phyloP scores from a whole-genome alignment of 2,113 vertebrate species.

The Danionella cerebrum region DNA sequence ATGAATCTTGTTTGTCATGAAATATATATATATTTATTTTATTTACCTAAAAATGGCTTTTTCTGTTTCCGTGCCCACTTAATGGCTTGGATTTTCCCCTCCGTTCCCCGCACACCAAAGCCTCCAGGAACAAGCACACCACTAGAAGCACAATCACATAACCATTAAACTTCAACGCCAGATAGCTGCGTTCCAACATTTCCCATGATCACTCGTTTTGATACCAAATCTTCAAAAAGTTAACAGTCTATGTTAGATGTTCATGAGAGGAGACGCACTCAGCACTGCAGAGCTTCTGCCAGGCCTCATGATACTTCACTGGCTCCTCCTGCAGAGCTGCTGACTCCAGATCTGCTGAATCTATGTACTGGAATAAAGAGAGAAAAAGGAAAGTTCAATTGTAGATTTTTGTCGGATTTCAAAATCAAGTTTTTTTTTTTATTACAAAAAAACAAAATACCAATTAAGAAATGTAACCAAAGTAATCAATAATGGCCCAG shows the following conservation, averaged over 20 bases:
- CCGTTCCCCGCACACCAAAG: conserved; percentile 89
- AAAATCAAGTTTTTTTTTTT: too few species aligned
- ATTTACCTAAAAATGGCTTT: conserved; percentile 90
- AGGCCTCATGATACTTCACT: conserved; percentile 87
- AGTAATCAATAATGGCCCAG: too few species aligned
- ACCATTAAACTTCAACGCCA: background rate
- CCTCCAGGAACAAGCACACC: conserved; percentile 91
- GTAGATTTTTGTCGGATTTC: too few species aligned
- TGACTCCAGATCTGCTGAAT: conserved; percentile 83
- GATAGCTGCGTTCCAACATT: too few species aligned
- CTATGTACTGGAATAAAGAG: conserved; percentile 72
- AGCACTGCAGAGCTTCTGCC: conserved; percentile 92
- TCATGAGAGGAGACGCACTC: conserved; percentile 68
- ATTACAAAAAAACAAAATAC: too few species aligned
- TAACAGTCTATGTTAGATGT: background rate
- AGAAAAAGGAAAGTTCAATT: background rate
- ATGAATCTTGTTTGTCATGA: too few species aligned
- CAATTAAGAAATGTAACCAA: too few species aligned
- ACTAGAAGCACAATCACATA: conserved; percentile 44
- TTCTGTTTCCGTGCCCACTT: conserved; percentile 91
- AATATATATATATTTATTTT: too few species aligned
- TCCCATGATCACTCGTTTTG: too few species aligned
- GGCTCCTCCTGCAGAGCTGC: conserved; percentile 81
- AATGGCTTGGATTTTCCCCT: conserved; percentile 93
- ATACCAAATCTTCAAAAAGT: too few species aligned